phyloP scores from a whole-genome alignment of 2,113 vertebrate genomes.

The Indicator indicator region DNA sequence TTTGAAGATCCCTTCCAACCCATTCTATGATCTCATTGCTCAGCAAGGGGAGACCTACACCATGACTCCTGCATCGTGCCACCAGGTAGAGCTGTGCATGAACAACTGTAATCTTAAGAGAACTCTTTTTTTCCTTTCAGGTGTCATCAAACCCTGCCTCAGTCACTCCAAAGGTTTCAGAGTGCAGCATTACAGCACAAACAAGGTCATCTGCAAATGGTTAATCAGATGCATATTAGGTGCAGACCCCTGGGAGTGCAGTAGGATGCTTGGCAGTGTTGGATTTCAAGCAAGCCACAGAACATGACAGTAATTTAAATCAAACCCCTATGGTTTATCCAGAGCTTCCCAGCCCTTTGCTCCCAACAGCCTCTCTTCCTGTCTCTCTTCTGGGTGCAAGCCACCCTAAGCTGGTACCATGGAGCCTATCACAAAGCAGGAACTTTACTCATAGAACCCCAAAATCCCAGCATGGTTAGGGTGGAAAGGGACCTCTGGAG shows the following conservation, averaged over 20 bases:
- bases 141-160: not conserved
- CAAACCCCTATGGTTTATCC: not conserved
- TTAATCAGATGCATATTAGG: not conserved
- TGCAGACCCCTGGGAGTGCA: not conserved
- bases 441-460: not conserved
- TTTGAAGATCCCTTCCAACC: not conserved
- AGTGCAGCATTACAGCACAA: not conserved
- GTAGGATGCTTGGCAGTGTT: not conserved
- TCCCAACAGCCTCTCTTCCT: not conserved
- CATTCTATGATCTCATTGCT: not conserved
- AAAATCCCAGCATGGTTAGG: no score
- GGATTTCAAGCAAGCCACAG: not conserved
- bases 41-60: not conserved
- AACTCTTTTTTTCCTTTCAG: not conserved
- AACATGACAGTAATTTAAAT: not conserved
- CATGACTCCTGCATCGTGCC: rapidly evolving
- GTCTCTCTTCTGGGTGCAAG: not conserved
- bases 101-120: rapidly evolving
- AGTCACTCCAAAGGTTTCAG: not conserved
- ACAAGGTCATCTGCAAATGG: not conserved
- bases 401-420: not conserved
- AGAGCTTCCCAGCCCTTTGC: not conserved
- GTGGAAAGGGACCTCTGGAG: no score
- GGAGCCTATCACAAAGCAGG: not conserved
- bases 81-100: not conserved